A percentile compares a stretch with the other conserved stretches of the same genome.
Evolutionary conservation across 2,888 invertebrate genomes (phyloP).

Genomic region (Meghimatium bilineatum): DNA sequence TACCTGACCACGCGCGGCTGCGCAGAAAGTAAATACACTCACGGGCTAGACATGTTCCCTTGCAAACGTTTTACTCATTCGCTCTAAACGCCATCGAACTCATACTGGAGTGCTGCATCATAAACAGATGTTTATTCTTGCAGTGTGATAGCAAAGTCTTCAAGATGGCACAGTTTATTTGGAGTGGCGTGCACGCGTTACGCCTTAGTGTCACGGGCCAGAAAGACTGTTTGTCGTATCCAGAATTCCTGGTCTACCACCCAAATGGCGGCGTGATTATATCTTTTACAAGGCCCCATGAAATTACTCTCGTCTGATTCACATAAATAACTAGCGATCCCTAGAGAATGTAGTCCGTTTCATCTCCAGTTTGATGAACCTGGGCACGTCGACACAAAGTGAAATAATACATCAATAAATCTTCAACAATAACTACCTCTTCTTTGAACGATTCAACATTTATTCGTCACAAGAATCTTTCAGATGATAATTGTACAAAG

Average conservation of each 20-base stretch:
- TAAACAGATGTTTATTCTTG: slow-evolving; percentile 29
- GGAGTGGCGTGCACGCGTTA: slow-evolving; percentile 22
- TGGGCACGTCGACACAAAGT: not conserved
- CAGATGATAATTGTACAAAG: not conserved
- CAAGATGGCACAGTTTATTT: slow-evolving; percentile 40
- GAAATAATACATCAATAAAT: not conserved
- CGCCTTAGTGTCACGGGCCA: slow-evolving; percentile 31
- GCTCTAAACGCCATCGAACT: not conserved
- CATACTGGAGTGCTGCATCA: not conserved
- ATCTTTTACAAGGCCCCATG: not conserved
- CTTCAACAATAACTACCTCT: not conserved
- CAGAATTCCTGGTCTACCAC: slow-evolving; percentile 21
- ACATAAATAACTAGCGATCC: not conserved
- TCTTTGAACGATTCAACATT: not conserved
- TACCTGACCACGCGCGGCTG: slow-evolving; percentile 1
- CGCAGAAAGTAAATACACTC: slow-evolving; percentile 11
- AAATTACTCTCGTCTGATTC: not conserved
- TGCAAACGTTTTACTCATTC: not conserved
- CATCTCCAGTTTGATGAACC: slow-evolving; percentile 15
- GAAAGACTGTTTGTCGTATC: slow-evolving; percentile 21
- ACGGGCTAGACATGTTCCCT: not conserved
- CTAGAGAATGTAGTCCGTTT: slow-evolving; percentile 13
- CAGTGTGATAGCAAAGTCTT: slow-evolving; percentile 29
- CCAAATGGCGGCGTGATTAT: slow-evolving; percentile 18
- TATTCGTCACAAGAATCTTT: not conserved